Percentiles rank a stretch among this genome's conserved stretches.
Conservation (phyloP, 1,140 invertebrate species). For the Goniozus legneri region DNA sequence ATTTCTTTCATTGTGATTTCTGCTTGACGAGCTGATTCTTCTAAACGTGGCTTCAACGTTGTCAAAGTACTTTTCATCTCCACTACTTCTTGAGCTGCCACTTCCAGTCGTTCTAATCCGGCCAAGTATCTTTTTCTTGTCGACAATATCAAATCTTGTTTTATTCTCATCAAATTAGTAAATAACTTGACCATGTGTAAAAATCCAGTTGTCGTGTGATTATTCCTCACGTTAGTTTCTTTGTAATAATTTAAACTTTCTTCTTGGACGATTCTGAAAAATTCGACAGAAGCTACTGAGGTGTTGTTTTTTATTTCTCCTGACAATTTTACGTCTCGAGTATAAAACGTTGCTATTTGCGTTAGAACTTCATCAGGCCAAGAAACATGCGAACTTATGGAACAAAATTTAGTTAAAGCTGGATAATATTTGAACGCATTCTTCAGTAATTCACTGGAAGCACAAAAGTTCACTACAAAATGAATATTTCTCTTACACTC, state of each 20-base stretch:
- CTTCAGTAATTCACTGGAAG: conserved; percentile 57
- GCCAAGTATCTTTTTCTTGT: conserved; percentile 58
- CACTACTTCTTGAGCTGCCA: conserved; percentile 61
- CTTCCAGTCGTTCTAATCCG: conserved; percentile 65
- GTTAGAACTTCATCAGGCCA: conserved; percentile 72
- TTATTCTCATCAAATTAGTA: conserved; percentile 51
- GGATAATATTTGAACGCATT: conserved; percentile 56
- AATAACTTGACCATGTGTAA: conserved; percentile 61
- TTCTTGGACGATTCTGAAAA: conserved; percentile 55
- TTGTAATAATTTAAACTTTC: conserved; percentile 41
- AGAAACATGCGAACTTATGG: conserved; percentile 69
- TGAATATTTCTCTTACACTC: conserved; percentile 65
- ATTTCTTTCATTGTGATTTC: conserved; percentile 62
- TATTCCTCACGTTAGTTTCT: conserved; percentile 47
- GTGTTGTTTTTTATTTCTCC: conserved; percentile 50
- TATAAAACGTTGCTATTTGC: conserved; percentile 64
- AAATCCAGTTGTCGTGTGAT: conserved; percentile 58
- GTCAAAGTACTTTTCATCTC: conserved; percentile 66
- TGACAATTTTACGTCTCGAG: conserved; percentile 56
- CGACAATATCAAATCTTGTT: conserved; percentile 58
- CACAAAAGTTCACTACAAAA: conserved; percentile 65
- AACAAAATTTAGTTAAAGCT: conserved; percentile 69
- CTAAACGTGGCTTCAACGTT: conserved; percentile 66
- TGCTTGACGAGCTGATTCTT: conserved; percentile 64
- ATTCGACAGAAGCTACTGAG: conserved; percentile 58